Evolutionary conservation across 2,888 invertebrate species (phyloP).

Genomic region (Proisotoma minuta): DNA sequence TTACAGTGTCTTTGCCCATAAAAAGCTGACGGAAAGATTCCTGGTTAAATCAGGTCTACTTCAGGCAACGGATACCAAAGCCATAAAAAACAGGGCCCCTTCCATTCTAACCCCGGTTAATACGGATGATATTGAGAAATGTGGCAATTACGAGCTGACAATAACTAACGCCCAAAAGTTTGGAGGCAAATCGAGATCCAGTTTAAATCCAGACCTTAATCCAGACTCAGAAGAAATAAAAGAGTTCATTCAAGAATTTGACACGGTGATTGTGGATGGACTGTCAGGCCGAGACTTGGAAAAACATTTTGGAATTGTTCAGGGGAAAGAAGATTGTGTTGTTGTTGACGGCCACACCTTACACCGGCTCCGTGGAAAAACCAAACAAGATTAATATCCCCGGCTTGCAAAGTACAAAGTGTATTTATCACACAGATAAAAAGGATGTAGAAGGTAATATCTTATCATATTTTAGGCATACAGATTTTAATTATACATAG

Average conservation of each 20-base stretch:
- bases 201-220: neutral
- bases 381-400: too few species aligned
- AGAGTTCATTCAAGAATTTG: constrained; percentile 9
- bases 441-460: too few species aligned
- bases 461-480: too few species aligned
- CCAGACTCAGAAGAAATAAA: neutral
- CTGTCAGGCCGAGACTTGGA: constrained; percentile 25
- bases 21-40: neutral
- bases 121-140: neutral
- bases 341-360: constrained; percentile 27
- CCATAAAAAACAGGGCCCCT: neutral
- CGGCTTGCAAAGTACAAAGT: too few species aligned
- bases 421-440: too few species aligned
- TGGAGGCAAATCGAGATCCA: constrained; percentile 10
- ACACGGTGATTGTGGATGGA: constrained; percentile 28
- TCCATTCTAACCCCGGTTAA: neutral
- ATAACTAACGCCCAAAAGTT: constrained; percentile 30
- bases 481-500: too few species aligned
- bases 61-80: neutral
- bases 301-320: constrained; percentile 9
- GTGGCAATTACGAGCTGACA: constrained; percentile 6
- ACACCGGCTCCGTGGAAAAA: neutral
- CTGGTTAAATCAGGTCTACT: constrained; percentile 4
- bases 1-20: neutral
- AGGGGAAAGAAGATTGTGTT: constrained; percentile 10